Percentiles rank a stretch among this genome's conserved stretches.
These are phyloP conservation scores for Brachypodius melanocephalos DNA, from an alignment of 2,113 vertebrate genomes.

Conservation along the genomic window DNA sequence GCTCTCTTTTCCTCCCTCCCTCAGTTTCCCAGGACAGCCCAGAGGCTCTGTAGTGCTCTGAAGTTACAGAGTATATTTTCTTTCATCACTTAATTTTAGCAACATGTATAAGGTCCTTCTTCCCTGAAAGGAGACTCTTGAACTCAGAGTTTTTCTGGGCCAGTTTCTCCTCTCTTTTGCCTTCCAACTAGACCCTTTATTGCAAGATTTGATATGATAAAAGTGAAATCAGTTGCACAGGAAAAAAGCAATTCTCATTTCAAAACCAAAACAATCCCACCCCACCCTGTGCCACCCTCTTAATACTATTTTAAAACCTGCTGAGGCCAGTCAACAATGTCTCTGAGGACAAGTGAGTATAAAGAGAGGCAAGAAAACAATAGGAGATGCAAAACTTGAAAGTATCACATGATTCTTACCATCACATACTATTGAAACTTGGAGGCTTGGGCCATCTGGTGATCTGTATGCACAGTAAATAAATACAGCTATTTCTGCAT, in stretches of 20 bases:
- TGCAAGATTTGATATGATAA: neutral
- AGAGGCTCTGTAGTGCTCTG: neutral
- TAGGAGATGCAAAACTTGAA: neutral
- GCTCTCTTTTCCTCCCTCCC: neutral
- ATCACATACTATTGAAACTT: neutral
- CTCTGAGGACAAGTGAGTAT: neutral
- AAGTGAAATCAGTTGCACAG: neutral
- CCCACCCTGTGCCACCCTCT: neutral
- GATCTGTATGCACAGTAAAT: neutral
- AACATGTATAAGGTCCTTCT: neutral
- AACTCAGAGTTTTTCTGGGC: neutral
- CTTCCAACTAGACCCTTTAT: neutral
- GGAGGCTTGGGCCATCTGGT: neutral
- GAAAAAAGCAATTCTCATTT: neutral
- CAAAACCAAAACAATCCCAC: neutral
- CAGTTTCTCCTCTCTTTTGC: slow-evolving; percentile 17
- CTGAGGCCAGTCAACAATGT: neutral
- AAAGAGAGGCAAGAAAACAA: neutral
- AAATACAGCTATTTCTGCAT: neutral
- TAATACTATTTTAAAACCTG: neutral
- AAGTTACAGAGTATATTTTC: neutral
- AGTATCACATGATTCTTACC: neutral
- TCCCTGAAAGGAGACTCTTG: neutral
- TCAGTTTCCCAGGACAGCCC: neutral
- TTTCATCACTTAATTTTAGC: neutral